These are phyloP conservation scores for Cranoglanis bouderius DNA, from an alignment of 2,113 vertebrate genomes.

Conservation along the genomic window DNA sequence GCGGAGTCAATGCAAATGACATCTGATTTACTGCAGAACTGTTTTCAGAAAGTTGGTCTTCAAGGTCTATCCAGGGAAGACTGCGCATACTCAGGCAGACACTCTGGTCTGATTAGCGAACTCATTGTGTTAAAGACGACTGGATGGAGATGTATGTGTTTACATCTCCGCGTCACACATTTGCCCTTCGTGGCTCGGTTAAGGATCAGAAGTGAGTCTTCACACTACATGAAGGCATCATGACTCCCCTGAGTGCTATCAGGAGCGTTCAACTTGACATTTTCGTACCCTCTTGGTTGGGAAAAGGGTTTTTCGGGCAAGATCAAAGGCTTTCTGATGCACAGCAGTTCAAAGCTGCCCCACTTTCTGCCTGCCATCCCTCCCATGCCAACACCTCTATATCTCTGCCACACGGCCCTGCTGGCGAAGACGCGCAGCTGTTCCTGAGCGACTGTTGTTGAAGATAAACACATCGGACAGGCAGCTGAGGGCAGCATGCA, in stretches of 20 bases:
- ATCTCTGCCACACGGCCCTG: constrained; percentile 28
- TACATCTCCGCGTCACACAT: neutral
- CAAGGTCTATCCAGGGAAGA: neutral
- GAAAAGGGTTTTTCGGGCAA: constrained; percentile 28
- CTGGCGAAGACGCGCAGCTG: constrained; percentile 48
- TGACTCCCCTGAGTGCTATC: constrained; percentile 23
- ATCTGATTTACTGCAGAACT: neutral
- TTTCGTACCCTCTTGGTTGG: constrained; percentile 46
- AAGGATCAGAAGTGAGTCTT: neutral
- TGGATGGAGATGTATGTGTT: neutral
- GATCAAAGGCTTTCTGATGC: constrained; percentile 53
- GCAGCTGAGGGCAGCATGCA: constrained; percentile 62
- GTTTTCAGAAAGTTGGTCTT: neutral
- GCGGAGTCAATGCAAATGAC: neutral
- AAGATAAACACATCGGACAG: constrained; percentile 57
- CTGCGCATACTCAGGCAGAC: neutral
- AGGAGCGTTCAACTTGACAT: constrained; percentile 39
- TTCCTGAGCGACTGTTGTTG: constrained; percentile 68
- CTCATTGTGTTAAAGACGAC: neutral
- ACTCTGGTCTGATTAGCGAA: neutral
- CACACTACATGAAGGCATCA: neutral
- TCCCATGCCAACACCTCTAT: constrained; percentile 27
- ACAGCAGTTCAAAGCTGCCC: constrained; percentile 64
- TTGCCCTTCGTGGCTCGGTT: neutral
- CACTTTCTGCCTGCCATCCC: constrained; percentile 50